Conservation (phyloP, 2,888 invertebrate species). For the Acheta domesticus region DNA sequence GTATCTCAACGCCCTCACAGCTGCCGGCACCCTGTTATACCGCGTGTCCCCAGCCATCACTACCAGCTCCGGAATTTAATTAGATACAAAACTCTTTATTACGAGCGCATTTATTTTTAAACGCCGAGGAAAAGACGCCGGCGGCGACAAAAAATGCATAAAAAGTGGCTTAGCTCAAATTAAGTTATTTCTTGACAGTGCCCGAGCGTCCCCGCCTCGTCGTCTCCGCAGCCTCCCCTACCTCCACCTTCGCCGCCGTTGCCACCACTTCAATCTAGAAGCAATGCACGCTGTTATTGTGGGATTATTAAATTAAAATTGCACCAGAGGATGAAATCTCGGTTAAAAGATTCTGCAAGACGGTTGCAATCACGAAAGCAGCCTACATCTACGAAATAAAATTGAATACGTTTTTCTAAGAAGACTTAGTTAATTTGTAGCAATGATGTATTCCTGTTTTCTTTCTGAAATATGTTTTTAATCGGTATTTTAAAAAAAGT, state of each 20-base stretch:
- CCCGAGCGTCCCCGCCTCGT: not conserved
- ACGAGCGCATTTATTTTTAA: not conserved
- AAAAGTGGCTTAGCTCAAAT: not conserved
- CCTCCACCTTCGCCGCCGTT: not conserved
- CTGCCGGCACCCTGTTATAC: not conserved
- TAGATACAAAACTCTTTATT: not conserved
- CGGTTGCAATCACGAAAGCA: too few species aligned
- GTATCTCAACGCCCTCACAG: too few species aligned
- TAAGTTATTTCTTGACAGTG: slow-evolving; percentile 18
- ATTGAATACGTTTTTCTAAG: too few species aligned
- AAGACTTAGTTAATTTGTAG: too few species aligned
- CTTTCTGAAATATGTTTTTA: too few species aligned
- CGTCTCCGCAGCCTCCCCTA: not conserved
- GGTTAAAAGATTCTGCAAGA: too few species aligned
- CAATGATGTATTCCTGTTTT: too few species aligned
- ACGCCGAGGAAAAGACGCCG: not conserved
- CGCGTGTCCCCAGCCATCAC: not conserved
- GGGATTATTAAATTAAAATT: slow-evolving; percentile 1
- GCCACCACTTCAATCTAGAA: not conserved
- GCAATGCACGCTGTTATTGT: not conserved
- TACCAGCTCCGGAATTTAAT: not conserved
- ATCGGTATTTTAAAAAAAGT: too few species aligned
- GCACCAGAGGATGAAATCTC: not conserved
- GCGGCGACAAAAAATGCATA: not conserved
- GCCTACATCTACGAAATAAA: too few species aligned